Conservation (phyloP, 2,888 invertebrate species). For the Galerucella pusilla region DNA sequence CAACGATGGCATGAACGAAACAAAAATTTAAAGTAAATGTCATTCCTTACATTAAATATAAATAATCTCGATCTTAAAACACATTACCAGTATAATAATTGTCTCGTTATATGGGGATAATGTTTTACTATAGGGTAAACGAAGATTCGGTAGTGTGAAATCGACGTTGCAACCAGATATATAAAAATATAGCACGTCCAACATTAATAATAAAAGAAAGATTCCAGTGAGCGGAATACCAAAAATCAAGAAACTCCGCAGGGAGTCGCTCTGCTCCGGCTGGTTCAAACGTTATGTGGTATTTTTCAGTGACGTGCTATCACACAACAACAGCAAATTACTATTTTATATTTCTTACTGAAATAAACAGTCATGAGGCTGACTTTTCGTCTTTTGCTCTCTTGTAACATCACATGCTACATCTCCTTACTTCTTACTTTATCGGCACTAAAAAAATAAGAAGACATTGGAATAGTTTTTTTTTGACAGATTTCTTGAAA, state of each 20-base stretch:
- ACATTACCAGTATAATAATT: not conserved
- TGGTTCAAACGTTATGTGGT: slow-evolving; percentile 51
- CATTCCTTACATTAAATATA: not conserved
- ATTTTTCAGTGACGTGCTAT: slow-evolving; percentile 43
- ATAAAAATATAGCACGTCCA: slow-evolving; percentile 59
- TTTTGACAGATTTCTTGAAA: no score
- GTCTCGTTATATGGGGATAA: slow-evolving; percentile 17
- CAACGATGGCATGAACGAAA: not conserved
- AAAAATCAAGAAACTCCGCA: slow-evolving; percentile 57
- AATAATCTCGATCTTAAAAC: not conserved
- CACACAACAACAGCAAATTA: slow-evolving; percentile 38
- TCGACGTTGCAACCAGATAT: slow-evolving; percentile 56
- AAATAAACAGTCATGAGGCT: slow-evolving; percentile 18
- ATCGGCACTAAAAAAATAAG: not conserved
- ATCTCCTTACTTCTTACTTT: not conserved
- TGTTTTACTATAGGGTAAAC: slow-evolving; percentile 42
- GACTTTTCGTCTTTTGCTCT: slow-evolving; percentile 8
- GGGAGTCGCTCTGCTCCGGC: slow-evolving; percentile 56
- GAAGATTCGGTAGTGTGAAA: slow-evolving; percentile 49
- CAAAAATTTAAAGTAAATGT: not conserved
- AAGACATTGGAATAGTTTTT: no score
- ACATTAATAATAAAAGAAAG: slow-evolving; percentile 60
- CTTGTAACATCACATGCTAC: slow-evolving; percentile 6
- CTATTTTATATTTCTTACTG: slow-evolving; percentile 29
- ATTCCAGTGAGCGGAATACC: slow-evolving; percentile 59